A percentile compares a stretch with the other conserved stretches of the same genome.
Conservation (phyloP, 2,113 vertebrate species). For the Grallaria varia region DNA sequence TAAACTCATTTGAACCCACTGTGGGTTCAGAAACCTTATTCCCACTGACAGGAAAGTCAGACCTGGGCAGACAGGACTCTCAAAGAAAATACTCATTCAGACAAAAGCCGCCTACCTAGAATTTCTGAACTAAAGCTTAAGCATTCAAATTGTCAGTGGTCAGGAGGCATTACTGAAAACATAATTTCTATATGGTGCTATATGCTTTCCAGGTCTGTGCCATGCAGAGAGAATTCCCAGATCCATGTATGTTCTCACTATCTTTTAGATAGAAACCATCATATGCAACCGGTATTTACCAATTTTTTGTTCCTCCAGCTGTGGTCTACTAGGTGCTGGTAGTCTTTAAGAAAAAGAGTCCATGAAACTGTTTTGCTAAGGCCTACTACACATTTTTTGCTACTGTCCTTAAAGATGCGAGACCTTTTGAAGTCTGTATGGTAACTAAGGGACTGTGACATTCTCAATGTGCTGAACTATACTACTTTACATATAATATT, state of each 20-base stretch:
- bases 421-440: neutral
- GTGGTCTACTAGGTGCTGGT: neutral
- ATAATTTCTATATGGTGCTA: neutral
- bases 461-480: neutral
- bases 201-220: neutral
- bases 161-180: neutral
- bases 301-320: neutral
- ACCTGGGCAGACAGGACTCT: neutral
- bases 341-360: neutral
- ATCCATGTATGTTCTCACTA: neutral
- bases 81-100: neutral
- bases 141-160: neutral
- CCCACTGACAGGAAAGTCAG: neutral
- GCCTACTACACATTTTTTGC: neutral
- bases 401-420: neutral
- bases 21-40: neutral
- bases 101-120: neutral
- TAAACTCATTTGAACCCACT: neutral
- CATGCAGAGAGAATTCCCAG: neutral
- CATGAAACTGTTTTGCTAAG: neutral
- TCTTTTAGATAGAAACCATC: neutral
- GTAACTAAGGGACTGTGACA: neutral
- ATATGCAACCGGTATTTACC: neutral
- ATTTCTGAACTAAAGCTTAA: neutral
- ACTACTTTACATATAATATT: neutral